These are phyloP conservation scores for Malacoctenus gilli DNA, from an alignment of 2,797 vertebrate genomes.

Conservation along the genomic window DNA sequence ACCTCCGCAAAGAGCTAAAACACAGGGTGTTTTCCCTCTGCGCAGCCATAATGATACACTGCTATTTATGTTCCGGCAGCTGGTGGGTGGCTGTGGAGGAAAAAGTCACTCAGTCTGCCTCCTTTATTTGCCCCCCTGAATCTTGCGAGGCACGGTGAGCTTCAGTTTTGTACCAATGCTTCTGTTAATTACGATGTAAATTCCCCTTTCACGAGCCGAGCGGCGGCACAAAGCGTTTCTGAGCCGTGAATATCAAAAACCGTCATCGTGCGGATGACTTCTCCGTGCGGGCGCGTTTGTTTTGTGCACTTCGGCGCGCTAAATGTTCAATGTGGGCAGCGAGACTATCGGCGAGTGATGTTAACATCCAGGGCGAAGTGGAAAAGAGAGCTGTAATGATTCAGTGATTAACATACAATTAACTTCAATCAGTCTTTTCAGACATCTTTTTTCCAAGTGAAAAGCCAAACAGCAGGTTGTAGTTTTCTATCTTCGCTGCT, in stretches of 20 bases:
- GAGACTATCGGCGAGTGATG: not conserved
- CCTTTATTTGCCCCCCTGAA: slow-evolving; percentile 74
- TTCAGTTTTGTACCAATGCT: slow-evolving; percentile 66
- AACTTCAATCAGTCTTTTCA: not conserved
- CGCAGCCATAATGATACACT: slow-evolving; percentile 84
- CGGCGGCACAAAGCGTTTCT: slow-evolving; percentile 34
- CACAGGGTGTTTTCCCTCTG: slow-evolving; percentile 84
- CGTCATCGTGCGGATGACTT: slow-evolving; percentile 37
- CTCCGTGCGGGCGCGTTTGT: slow-evolving; percentile 7
- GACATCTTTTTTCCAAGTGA: not conserved
- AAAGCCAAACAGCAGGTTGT: slow-evolving; percentile 7
- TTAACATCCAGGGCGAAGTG: slow-evolving; percentile 10
- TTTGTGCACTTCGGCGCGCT: slow-evolving; percentile 9
- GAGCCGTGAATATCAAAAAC: slow-evolving; percentile 42
- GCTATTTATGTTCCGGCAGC: slow-evolving; percentile 85
- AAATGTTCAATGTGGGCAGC: slow-evolving; percentile 21
- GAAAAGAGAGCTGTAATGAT: slow-evolving; percentile 15
- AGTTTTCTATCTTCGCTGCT: not conserved
- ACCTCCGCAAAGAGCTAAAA: slow-evolving; percentile 82
- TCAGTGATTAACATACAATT: not conserved
- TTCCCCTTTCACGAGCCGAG: slow-evolving; percentile 59
- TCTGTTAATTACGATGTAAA: slow-evolving; percentile 67
- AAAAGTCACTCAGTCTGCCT: slow-evolving; percentile 78
- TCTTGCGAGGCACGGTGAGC: slow-evolving; percentile 61
- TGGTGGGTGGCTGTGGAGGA: slow-evolving; percentile 80